Base-by-base conservation (phyloP, 2,797 vertebrate genomes). In the Lithobates pipiens region DNA sequence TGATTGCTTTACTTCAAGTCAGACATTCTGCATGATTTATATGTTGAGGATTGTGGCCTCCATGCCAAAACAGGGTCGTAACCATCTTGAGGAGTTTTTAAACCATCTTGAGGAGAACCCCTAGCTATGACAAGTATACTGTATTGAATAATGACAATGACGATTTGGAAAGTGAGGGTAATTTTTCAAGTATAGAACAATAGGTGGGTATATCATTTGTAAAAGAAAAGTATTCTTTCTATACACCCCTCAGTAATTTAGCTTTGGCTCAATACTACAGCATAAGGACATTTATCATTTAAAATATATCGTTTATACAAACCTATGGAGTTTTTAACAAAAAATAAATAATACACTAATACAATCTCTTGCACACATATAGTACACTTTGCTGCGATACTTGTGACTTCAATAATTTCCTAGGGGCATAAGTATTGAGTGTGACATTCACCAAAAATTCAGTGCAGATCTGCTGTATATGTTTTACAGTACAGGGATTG, bases 251-350 rank as follows among this genome's bases (percentile, higher is more conserved):
- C 54, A 23, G 21, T 61, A 61, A 5, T 61, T 23, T 65, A 36
- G 57, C 34, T 34, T 23, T 9, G 29, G 27, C 29, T 77, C 75
- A 63, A 32, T n/a, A 39, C 11, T 77, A 27, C 76, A 77, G 57
- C 57, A 77, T 63, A 27, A 77, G 29, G 76, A 77, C 54, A 77
- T n/a, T 16, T 57, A 57, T 57, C 8, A 57, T 57, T 23, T 23
- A 7, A 23, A 61, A 61, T 9, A 61, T n/a, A 7, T 61, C 16
- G 39, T 42, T 9, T 65, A n/a, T 65, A 57, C 13, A 77, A 63
- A 61, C 39, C 25, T 67, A 8, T 10, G 25, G 61, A 67, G 39
- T 32, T 25, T 9, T 65, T 18, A 67, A 78, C 27, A 27, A 65
- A 42, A 67, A 42, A 39, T 42, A 78, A 39, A 67, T 42, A 78